A percentile compares a stretch with the other conserved stretches of the same genome.
phyloP scores from a whole-genome alignment of 2,888 invertebrate species.

The Protophormia terraenovae region DNA sequence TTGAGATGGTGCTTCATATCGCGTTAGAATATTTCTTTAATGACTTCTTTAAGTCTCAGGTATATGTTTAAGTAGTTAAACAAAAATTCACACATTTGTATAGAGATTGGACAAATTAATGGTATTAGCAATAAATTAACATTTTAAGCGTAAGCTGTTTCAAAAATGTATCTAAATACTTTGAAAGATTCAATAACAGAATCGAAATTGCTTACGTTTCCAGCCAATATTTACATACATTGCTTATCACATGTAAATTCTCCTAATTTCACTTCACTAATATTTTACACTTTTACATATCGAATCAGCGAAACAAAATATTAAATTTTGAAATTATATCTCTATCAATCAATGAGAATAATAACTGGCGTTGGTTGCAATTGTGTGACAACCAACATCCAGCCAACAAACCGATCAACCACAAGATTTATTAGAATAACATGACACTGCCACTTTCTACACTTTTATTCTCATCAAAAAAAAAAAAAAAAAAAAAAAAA shows the following conservation, averaged over 20 bases:
- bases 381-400: slow-evolving; percentile 30
- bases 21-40: too few relatives aligned
- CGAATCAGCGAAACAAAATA: not conserved
- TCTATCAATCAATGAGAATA: not conserved
- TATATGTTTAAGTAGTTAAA: too few relatives aligned
- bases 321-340: slow-evolving; percentile 18
- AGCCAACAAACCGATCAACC: slow-evolving; percentile 43
- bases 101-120: too few relatives aligned
- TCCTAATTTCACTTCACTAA: not conserved
- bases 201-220: not conserved
- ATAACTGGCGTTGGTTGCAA: slow-evolving; percentile 17
- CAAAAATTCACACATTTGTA: too few relatives aligned
- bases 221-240: not conserved
- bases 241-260: not conserved
- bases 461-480: slow-evolving; percentile 31
- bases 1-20: too few relatives aligned
- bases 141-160: too few relatives aligned
- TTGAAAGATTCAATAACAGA: too few relatives aligned
- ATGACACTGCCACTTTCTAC: slow-evolving; percentile 52
- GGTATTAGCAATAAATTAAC: too few relatives aligned
- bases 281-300: not conserved
- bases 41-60: too few relatives aligned
- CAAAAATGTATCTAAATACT: too few relatives aligned
- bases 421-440: slow-evolving; percentile 54
- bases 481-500: not conserved